Conservation (phyloP, 2,113 vertebrate genomes). For the Callopanchax toddi region DNA sequence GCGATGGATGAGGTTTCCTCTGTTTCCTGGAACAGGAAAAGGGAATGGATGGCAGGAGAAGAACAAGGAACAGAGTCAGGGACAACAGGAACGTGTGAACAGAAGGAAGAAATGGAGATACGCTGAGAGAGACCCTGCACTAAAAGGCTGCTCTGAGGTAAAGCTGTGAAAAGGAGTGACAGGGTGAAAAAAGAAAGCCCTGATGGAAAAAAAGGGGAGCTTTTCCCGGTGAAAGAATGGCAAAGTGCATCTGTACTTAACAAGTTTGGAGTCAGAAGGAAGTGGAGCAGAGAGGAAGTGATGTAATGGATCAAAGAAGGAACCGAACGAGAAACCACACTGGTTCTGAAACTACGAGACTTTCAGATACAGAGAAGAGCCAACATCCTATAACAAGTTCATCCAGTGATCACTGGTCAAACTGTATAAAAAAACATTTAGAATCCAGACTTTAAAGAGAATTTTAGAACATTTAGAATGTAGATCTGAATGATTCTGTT, state of each 20-base stretch:
- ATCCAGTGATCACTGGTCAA: no score
- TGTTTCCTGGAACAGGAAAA: conserved; percentile 7
- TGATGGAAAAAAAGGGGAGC: neutral
- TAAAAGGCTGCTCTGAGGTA: neutral
- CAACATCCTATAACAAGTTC: no score
- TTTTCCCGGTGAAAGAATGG: conserved; percentile 4
- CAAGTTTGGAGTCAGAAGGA: conserved; percentile 28
- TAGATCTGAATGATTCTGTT: no score
- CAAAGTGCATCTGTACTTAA: conserved; percentile 36
- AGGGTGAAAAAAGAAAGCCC: conserved; percentile 1
- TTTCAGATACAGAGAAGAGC: conserved; percentile 1
- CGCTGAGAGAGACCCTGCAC: conserved; percentile 22
- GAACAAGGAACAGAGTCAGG: neutral
- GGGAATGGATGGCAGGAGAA: neutral
- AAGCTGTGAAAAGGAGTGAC: neutral
- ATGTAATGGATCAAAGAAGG: conserved; percentile 14
- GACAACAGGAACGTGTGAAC: neutral
- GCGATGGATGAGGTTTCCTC: conserved; percentile 39
- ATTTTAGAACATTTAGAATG: no score
- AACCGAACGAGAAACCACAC: conserved; percentile 42
- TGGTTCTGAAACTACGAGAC: conserved; percentile 9
- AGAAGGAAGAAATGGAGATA: neutral
- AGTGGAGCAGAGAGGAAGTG: conserved; percentile 5
- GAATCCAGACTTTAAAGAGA: no score
- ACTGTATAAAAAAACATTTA: no score